phyloP scores from a whole-genome alignment of 1,140 invertebrate genomes.

The Solenopsis invicta region DNA sequence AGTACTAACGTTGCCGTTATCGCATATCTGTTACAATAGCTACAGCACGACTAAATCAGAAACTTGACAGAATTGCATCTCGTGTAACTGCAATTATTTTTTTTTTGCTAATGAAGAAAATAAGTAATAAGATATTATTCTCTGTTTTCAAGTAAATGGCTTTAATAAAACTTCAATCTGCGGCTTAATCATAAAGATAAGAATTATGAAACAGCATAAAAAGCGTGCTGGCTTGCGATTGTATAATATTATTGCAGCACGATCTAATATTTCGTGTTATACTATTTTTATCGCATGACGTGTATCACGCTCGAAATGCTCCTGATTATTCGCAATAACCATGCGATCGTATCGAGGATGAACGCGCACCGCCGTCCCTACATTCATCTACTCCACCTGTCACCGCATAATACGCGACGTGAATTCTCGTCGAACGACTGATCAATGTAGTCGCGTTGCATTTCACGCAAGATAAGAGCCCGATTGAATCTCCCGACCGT shows the following conservation, averaged over 20 bases:
- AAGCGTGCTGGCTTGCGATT: not conserved
- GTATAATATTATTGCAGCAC: not conserved
- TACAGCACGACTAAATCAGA: not conserved
- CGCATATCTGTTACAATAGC: too few species aligned
- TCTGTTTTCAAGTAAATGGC: not conserved
- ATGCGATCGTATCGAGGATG: conserved; percentile 30
- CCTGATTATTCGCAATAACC: conserved; percentile 11
- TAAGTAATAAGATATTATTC: not conserved
- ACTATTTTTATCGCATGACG: not conserved
- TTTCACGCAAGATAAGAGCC: conserved; percentile 5
- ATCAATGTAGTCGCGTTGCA: not conserved
- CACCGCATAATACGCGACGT: not conserved
- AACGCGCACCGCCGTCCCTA: not conserved
- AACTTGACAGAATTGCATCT: not conserved
- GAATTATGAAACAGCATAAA: not conserved
- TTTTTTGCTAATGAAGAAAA: not conserved
- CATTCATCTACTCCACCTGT: conserved; percentile 19
- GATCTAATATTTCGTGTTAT: conserved; percentile 5
- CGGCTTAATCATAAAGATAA: not conserved
- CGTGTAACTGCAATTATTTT: not conserved
- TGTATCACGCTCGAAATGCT: conserved; percentile 25
- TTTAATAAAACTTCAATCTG: not conserved
- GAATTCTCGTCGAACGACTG: conserved; percentile 15
- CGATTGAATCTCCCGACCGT: not conserved
- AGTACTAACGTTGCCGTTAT: not conserved